Evolutionary conservation across 2,888 invertebrate genomes (phyloP).

Genomic region (Geotrupes spiniger): DNA sequence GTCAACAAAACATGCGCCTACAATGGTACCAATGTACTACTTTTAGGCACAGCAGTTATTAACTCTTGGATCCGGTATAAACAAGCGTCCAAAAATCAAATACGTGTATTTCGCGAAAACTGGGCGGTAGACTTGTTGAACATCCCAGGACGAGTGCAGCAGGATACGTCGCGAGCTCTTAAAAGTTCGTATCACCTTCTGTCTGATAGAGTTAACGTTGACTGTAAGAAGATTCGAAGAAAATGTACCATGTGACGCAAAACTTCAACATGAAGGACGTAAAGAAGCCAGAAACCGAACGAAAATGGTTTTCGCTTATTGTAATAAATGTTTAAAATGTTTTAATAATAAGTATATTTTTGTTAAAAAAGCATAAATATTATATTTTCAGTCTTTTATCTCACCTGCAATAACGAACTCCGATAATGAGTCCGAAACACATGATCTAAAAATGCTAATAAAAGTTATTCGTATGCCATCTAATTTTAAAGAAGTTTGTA

Average conservation of each 20-base stretch:
- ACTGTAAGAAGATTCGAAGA: conserved; percentile 28
- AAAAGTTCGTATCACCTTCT: neutral
- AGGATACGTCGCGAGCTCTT: neutral
- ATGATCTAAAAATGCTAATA: too few relatives aligned
- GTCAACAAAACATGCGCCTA: conserved; percentile 30
- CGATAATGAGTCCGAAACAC: too few relatives aligned
- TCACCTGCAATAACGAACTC: too few relatives aligned
- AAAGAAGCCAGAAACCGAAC: too few relatives aligned
- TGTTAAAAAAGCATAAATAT: too few relatives aligned
- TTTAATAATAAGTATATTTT: too few relatives aligned
- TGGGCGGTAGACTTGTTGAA: conserved; percentile 19
- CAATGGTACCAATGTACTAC: conserved; percentile 30
- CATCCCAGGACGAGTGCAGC: conserved; percentile 9
- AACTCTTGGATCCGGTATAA: conserved; percentile 30
- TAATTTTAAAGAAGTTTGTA: too few relatives aligned
- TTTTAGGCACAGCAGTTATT: too few relatives aligned
- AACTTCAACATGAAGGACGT: conserved; percentile 22
- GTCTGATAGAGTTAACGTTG: conserved; percentile 17
- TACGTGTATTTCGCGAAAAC: conserved; percentile 25
- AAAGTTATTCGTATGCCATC: too few relatives aligned
- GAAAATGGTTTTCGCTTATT: too few relatives aligned
- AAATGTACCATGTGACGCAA: conserved; percentile 24
- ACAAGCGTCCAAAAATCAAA: conserved; percentile 24
- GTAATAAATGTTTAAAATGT: too few relatives aligned
- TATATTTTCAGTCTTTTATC: too few relatives aligned